These are phyloP conservation scores for Urophycis tenuis DNA, from an alignment of 2,797 vertebrate genomes.

Conservation along the genomic window DNA sequence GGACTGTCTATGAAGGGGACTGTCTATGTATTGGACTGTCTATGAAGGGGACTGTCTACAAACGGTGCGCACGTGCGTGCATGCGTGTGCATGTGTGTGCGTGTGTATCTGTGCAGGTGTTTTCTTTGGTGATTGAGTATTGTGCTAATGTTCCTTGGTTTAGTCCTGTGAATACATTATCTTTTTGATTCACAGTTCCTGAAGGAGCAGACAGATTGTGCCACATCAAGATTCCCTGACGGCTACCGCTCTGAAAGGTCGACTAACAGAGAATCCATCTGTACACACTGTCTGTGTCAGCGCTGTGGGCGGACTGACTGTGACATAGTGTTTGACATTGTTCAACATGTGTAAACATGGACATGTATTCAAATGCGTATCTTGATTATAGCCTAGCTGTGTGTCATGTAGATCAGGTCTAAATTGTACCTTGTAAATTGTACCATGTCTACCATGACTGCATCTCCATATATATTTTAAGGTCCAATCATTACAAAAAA, in stretches of 20 bases:
- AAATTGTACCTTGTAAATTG: too few species aligned
- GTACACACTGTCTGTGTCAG: too few species aligned
- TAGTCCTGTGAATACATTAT: neutral
- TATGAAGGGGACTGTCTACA: neutral
- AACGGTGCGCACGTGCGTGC: neutral
- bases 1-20: neutral
- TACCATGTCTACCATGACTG: too few species aligned
- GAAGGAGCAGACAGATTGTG: neutral
- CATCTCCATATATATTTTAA: too few species aligned
- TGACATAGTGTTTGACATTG: too few species aligned
- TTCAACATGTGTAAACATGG: too few species aligned
- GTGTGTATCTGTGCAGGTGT: neutral
- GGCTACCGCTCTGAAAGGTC: neutral
- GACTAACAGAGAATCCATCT: neutral
- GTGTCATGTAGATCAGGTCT: too few species aligned
- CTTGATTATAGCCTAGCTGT: too few species aligned
- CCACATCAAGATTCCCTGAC: neutral
- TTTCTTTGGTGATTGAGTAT: neutral
- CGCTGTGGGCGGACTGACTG: too few species aligned
- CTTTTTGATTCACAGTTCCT: too few species aligned
- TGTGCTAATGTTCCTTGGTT: conserved; percentile 6
- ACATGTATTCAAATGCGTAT: too few species aligned
- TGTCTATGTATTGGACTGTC: neutral
- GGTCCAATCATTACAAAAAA: too few species aligned
- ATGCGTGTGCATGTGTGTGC: neutral